phyloP scores from a whole-genome alignment of 2,113 vertebrate genomes.

The Cyprinodon tularosa region DNA sequence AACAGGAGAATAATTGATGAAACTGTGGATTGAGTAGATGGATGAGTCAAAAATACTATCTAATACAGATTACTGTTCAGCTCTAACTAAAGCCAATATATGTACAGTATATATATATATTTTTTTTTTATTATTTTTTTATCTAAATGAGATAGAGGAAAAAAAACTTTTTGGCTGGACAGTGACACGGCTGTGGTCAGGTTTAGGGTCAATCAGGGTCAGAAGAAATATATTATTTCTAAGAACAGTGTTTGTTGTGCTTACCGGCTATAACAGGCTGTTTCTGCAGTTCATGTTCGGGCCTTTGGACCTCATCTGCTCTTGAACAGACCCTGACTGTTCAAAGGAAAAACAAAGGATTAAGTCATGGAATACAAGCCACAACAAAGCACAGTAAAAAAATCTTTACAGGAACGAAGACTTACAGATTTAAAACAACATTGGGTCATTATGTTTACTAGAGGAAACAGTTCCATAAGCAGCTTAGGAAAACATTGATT shows the following conservation, averaged over 20 bases:
- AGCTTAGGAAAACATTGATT: no score
- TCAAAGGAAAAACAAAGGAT: neutral
- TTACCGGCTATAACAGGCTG: constrained; percentile 74
- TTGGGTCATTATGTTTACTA: no score
- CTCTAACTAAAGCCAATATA: no score
- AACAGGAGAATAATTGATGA: no score
- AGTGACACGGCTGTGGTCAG: neutral
- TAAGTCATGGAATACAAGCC: neutral
- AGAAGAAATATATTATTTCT: neutral
- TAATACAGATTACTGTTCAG: no score
- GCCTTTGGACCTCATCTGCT: constrained; percentile 91
- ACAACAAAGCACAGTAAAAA: neutral
- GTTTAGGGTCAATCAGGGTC: neutral
- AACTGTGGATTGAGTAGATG: no score
- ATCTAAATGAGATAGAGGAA: no score
- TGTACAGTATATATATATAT: no score
- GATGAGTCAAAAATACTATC: no score
- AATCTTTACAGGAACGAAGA: neutral
- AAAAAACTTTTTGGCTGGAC: neutral
- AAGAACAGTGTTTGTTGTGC: constrained; percentile 1
- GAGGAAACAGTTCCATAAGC: no score
- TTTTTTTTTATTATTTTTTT: no score
- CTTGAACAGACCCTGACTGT: constrained; percentile 87
- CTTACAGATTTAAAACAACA: neutral
- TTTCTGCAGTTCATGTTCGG: constrained; percentile 73